Conservation (phyloP, 2,113 vertebrate species). For the Lamprologus lemairii region DNA sequence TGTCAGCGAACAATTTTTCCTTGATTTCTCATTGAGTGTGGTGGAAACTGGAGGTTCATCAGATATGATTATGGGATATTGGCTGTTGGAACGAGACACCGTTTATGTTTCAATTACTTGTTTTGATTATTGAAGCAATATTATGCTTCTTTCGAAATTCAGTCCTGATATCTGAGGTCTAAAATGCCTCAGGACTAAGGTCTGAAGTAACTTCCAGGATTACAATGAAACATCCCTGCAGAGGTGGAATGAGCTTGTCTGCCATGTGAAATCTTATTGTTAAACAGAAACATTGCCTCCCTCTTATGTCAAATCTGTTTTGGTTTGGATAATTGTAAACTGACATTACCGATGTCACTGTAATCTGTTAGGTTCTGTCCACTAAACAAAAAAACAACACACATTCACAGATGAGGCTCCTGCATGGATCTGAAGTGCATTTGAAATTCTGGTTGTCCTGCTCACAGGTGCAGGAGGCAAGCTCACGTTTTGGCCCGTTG, state of each 20-base stretch:
- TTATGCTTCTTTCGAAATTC: neutral
- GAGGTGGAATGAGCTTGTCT: neutral
- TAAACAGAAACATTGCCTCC: neutral
- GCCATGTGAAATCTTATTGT: neutral
- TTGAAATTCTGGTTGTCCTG: neutral
- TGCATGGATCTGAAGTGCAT: neutral
- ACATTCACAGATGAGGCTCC: neutral
- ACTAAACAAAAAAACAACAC: neutral
- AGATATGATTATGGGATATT: neutral
- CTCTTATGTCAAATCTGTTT: neutral
- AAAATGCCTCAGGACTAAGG: neutral
- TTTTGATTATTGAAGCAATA: neutral
- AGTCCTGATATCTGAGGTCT: neutral
- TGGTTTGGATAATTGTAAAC: neutral
- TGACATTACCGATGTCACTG: neutral
- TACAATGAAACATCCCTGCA: neutral
- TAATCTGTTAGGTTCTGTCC: neutral
- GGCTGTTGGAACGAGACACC: neutral
- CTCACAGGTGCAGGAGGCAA: slow-evolving; percentile 48
- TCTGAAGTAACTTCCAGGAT: neutral
- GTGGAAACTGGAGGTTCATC: neutral
- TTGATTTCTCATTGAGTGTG: neutral
- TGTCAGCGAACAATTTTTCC: neutral
- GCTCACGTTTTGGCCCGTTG: neutral
- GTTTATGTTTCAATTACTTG: neutral